A percentile compares a stretch with the other conserved stretches of the same genome.
Conservation (phyloP, 64 coral and sea anemone species). For the Actinia equina region DNA sequence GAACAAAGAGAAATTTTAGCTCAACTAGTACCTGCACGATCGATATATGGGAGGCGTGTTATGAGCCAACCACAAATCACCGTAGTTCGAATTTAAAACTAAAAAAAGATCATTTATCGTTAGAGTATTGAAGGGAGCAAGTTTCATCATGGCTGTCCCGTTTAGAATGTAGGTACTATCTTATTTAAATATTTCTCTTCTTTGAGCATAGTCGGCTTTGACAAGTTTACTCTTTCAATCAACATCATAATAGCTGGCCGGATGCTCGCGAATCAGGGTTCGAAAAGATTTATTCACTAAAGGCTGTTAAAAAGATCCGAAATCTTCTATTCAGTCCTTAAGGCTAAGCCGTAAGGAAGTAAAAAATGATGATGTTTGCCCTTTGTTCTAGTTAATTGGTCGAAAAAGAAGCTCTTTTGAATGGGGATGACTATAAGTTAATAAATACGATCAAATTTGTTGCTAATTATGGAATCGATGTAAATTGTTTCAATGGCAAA, state of each 20-base stretch:
- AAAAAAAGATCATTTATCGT: conserved; percentile 6
- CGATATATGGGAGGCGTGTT: conserved; percentile 7
- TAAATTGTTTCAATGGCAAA: conserved; percentile 5
- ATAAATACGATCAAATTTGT: conserved; percentile 21
- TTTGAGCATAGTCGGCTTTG: not conserved
- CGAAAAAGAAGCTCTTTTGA: not conserved
- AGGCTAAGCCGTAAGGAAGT: conserved; percentile 3
- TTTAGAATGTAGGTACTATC: conserved; percentile 16
- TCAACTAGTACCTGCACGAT: not conserved
- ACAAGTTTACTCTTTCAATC: conserved; percentile 7
- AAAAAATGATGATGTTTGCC: not conserved
- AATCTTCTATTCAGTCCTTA: conserved; percentile 14
- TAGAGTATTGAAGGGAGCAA: not conserved
- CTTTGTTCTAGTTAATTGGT: conserved; percentile 16
- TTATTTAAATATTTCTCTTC: not conserved
- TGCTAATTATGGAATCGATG: conserved; percentile 8
- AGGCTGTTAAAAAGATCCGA: conserved; percentile 12
- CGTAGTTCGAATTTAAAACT: not conserved
- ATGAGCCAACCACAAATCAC: not conserved
- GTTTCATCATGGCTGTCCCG: conserved; percentile 1
- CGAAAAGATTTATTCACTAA: conserved; percentile 16
- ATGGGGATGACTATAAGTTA: not conserved
- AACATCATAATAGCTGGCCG: conserved; percentile 14
- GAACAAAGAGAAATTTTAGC: conserved; percentile 15
- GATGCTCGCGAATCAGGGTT: conserved; percentile 4